Percentiles rank a stretch among this genome's conserved stretches.
These are phyloP conservation scores for Matsumyia berberina DNA, from an alignment of 2,888 invertebrate genomes.

Conservation along the genomic window DNA sequence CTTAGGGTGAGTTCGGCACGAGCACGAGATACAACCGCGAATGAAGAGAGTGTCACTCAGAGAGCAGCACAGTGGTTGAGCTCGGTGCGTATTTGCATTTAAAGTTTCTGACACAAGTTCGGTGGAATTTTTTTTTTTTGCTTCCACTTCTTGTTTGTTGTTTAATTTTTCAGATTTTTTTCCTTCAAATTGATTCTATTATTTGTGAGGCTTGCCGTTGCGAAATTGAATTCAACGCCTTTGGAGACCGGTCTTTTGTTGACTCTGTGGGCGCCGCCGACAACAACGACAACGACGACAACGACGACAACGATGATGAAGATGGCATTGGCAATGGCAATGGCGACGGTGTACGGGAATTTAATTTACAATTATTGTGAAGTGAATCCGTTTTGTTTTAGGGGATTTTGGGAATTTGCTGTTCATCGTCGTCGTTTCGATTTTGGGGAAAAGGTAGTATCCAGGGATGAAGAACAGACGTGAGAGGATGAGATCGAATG, in stretches of 20 bases:
- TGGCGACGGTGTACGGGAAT: no score
- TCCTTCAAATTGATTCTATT: conserved; percentile 56
- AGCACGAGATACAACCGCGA: background rate
- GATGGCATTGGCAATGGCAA: background rate
- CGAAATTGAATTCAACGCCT: conserved; percentile 39
- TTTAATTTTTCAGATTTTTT: conserved; percentile 28
- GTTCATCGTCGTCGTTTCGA: conserved; percentile 16
- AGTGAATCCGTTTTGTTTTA: conserved; percentile 45
- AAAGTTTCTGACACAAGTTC: conserved; percentile 25
- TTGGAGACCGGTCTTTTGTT: conserved; percentile 40
- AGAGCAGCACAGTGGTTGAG: conserved; percentile 22
- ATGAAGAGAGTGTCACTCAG: conserved; percentile 43
- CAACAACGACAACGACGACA: background rate
- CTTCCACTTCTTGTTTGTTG: conserved; percentile 9
- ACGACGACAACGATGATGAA: background rate
- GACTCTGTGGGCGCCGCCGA: conserved; percentile 1
- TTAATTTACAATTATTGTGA: conserved; percentile 60
- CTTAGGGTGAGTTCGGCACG: conserved; percentile 6
- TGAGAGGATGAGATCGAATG: conserved; percentile 10
- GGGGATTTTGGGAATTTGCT: conserved; percentile 51
- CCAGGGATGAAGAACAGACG: conserved; percentile 11
- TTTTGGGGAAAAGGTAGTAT: conserved; percentile 8
- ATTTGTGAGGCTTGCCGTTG: conserved; percentile 11
- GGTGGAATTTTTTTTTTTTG: conserved; percentile 3
- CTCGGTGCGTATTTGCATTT: conserved; percentile 41